Evolutionary conservation across 2,797 vertebrate genomes (phyloP).

Genomic region (Bryconaethiops microstoma): DNA sequence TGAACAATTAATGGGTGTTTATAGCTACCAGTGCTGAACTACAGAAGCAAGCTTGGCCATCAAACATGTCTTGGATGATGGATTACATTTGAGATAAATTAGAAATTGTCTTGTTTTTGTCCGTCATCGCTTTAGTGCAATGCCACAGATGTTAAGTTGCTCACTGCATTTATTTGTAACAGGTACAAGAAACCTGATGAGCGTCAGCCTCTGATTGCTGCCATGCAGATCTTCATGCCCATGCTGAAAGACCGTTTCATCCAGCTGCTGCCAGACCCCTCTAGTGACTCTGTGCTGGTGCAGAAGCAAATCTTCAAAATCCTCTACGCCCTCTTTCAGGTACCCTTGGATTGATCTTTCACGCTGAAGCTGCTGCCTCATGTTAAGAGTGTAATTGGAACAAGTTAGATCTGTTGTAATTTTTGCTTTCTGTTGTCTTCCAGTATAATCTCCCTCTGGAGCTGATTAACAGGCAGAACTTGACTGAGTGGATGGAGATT

Average conservation of each 20-base stretch:
- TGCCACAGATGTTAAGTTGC: neutral
- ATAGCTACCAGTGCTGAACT: too few species aligned
- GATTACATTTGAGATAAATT: neutral
- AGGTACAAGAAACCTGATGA: conserved; percentile 99
- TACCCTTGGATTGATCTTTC: conserved; percentile 59
- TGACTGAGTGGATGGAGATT: conserved; percentile 99
- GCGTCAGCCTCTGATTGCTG: conserved; percentile 92
- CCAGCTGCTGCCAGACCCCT: conserved; percentile 90
- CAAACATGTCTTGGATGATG: too few species aligned
- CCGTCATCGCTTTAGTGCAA: too few species aligned
- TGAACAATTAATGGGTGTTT: neutral
- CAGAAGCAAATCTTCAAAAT: conserved; percentile 99
- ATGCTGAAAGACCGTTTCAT: conserved; percentile 97
- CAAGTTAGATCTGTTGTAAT: neutral
- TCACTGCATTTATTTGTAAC: conserved; percentile 4
- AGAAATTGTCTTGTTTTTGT: too few species aligned
- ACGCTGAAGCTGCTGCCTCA: neutral
- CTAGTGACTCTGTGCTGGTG: conserved; percentile 94
- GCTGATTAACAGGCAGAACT: conserved; percentile 96
- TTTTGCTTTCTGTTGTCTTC: conserved; percentile 2
- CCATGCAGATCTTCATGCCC: conserved; percentile 99
- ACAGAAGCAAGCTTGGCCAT: too few species aligned
- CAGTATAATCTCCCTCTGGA: conserved; percentile 98
- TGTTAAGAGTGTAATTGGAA: neutral
- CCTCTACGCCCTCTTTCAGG: conserved; percentile 98